A percentile compares a stretch with the other conserved stretches of the same genome.
Evolutionary conservation across 2,797 vertebrate genomes (phyloP).

Genomic region (Myotis daubentonii): DNA sequence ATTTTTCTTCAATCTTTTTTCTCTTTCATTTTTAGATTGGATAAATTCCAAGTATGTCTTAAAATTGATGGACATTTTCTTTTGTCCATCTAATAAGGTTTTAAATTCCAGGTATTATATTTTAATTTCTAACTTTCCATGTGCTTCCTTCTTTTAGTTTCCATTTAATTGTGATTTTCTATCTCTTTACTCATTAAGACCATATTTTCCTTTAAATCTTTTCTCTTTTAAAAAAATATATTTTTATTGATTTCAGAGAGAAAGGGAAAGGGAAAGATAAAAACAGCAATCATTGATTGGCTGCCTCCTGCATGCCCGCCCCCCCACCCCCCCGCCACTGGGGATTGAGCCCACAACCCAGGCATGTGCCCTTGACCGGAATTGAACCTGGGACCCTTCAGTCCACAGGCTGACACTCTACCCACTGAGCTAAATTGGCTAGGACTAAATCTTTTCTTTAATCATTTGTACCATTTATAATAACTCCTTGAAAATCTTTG

Average conservation of each 20-base stretch:
- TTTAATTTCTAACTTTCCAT: background rate
- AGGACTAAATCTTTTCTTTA: background rate
- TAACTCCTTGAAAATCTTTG: background rate
- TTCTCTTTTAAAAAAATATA: background rate
- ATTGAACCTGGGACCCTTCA: too few species aligned
- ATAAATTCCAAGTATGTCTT: background rate
- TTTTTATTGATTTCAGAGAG: too few species aligned
- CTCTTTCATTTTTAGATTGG: background rate
- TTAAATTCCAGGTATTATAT: background rate
- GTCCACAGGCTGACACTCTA: too few species aligned
- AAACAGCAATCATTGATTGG: too few species aligned
- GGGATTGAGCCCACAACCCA: too few species aligned
- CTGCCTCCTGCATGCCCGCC: too few species aligned
- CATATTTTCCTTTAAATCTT: background rate
- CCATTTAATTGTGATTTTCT: background rate
- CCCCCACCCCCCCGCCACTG: rapidly evolving
- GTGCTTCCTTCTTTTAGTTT: background rate
- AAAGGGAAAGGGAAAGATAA: too few species aligned
- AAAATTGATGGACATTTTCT: background rate
- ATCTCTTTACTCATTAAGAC: background rate
- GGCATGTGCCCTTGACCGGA: too few species aligned
- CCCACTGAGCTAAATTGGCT: too few species aligned
- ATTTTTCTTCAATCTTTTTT: background rate
- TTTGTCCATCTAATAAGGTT: background rate
- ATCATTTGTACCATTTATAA: background rate